These are phyloP conservation scores for Nestor notabilis DNA, from an alignment of 2,113 vertebrate species.

Conservation along the genomic window DNA sequence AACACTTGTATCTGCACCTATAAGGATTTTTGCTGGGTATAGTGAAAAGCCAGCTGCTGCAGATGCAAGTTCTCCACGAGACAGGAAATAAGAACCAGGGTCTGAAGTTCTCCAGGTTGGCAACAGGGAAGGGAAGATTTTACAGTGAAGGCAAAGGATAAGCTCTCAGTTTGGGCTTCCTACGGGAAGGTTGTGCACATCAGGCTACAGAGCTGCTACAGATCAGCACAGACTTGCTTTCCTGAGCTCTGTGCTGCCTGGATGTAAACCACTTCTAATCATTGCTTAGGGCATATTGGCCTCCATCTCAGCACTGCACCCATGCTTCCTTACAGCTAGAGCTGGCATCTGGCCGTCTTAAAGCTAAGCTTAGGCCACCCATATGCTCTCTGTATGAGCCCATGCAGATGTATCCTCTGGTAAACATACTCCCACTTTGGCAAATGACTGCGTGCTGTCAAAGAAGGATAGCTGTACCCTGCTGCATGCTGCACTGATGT, in stretches of 20 bases:
- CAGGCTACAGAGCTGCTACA: not conserved
- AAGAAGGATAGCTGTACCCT: not conserved
- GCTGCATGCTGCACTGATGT: not conserved
- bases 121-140: not conserved
- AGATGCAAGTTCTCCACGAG: not conserved
- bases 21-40: not conserved
- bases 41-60: not conserved
- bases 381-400: not conserved
- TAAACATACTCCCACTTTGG: not conserved
- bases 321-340: not conserved
- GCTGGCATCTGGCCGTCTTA: not conserved
- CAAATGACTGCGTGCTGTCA: not conserved
- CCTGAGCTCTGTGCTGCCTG: not conserved
- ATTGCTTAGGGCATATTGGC: not conserved
- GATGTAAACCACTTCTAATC: not conserved
- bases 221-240: not conserved
- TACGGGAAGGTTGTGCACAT: fast-evolving
- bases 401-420: not conserved
- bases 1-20: not conserved
- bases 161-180: not conserved
- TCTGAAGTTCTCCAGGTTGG: not conserved
- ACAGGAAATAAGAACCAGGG: not conserved
- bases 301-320: not conserved
- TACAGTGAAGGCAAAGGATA: not conserved
- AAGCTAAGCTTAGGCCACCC: not conserved